A percentile compares a stretch with the other conserved stretches of the same genome.
These are phyloP conservation scores for Pseudochaenichthys georgianus DNA, from an alignment of 2,797 vertebrate species.

Conservation along the genomic window DNA sequence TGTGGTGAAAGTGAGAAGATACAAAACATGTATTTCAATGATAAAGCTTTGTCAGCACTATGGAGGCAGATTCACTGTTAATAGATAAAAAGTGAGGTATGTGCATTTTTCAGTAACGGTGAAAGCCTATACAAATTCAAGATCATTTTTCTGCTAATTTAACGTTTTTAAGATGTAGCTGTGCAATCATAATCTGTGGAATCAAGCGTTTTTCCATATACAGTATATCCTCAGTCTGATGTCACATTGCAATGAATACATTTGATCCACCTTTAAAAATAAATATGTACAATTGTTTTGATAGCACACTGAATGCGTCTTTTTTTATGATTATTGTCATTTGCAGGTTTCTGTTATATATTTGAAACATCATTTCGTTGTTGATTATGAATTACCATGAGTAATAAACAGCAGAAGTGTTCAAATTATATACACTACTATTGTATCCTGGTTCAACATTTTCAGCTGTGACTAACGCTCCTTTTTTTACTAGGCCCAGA, in stretches of 20 bases:
- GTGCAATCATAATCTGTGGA: too few relatives aligned
- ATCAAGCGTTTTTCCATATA: too few relatives aligned
- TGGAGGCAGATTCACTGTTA: not conserved
- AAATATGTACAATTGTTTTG: not conserved
- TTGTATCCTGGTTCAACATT: slow-evolving; percentile 4
- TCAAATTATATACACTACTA: not conserved
- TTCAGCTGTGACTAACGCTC: not conserved
- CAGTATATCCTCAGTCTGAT: not conserved
- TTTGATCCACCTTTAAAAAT: not conserved
- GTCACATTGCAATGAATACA: not conserved
- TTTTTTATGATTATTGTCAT: not conserved
- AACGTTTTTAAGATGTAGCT: not conserved
- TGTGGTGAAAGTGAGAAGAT: not conserved
- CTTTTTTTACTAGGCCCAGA: not conserved
- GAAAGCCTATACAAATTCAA: slow-evolving; percentile 1
- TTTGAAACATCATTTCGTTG: not conserved
- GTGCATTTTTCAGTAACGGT: slow-evolving; percentile 18
- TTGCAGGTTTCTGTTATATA: not conserved
- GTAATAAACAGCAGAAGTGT: not conserved
- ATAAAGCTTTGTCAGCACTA: slow-evolving; percentile 10
- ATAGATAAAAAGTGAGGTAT: not conserved
- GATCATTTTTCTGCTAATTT: not conserved
- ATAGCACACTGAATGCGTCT: not conserved
- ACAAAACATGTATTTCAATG: not conserved
- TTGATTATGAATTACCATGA: not conserved